Evolutionary conservation across 2,888 invertebrate species (phyloP), one percentile per base, ranked within the genome.

Genomic region (Spilarctia lutea): DNA sequence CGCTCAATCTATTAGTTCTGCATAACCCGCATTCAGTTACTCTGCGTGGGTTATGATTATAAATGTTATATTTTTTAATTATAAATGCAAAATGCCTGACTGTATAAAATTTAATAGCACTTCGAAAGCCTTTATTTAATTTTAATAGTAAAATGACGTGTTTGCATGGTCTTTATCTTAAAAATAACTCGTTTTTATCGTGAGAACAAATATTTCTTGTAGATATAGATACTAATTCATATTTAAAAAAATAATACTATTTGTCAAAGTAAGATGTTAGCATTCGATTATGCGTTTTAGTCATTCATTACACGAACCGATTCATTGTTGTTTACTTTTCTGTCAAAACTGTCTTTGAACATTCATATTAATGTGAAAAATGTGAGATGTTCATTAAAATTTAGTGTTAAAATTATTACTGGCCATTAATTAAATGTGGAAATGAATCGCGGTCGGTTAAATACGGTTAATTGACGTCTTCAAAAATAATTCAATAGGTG

Each of bases 1-100:
- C 74, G 70, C 81, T 76, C 81, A 77, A 83, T 83, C 85, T 77
- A 84, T 84, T 83, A 77, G 84, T 75, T 56, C n/a, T 56, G 52
- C 24, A 56, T 3, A 56, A 56, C 48, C 72, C 82, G 73, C 77
- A 70, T 78, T 83, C 76, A 76, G 78, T 73, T 76, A 79, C 71
- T 75, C 77, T 78, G 71, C 76, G 75, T 81, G 73, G 71, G 76
- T 71, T 72, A 80, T 68, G 45, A 68, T 52, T 79, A 77, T 68
- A 20, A 68, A 48, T 70, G 60, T 75, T 81, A 78, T 79, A 82
- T 73, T 83, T 79, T 82, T 74, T 35, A 83, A 78, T 82, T 79
- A 82, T 79, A 65, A 80, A 83, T 80, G 76, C 72, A 82, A 79
- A 84, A 82, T 83, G 79, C 71, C 69, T 66, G 65, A n/a, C 56